Evolutionary conservation across 2,113 vertebrate genomes (phyloP).

Genomic region (Electrona antarctica): DNA sequence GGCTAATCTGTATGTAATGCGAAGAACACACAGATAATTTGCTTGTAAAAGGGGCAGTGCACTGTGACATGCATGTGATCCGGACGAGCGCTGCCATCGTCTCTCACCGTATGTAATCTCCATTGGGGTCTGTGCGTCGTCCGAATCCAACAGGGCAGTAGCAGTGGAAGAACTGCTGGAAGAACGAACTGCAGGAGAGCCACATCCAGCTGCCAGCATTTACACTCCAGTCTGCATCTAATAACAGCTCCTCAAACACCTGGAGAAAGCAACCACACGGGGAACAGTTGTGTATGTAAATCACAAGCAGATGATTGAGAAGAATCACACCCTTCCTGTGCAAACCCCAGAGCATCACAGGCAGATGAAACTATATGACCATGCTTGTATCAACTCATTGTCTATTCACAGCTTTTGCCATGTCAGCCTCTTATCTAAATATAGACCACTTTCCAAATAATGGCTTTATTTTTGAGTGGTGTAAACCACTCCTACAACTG

Average conservation of each 20-base stretch:
- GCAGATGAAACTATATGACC: too few species aligned
- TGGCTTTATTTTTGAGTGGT: too few species aligned
- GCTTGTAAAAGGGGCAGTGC: neutral
- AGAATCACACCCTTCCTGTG: too few species aligned
- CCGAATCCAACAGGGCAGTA: constrained; percentile 96
- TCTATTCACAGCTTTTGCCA: too few species aligned
- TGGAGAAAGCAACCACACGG: constrained; percentile 43
- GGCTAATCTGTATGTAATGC: neutral
- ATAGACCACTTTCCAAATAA: too few species aligned
- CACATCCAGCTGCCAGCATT: constrained; percentile 99
- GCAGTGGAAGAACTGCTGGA: constrained; percentile 96
- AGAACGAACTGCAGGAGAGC: constrained; percentile 97
- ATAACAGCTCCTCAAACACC: constrained; percentile 94
- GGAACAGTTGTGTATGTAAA: neutral
- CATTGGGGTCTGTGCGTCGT: constrained; percentile 91
- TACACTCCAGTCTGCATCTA: constrained; percentile 96
- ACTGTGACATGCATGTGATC: constrained; percentile 5
- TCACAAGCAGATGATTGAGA: neutral
- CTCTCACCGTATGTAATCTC: constrained; percentile 93
- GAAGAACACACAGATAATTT: neutral
- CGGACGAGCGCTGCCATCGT: neutral
- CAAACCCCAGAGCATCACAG: too few species aligned
- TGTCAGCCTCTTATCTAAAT: too few species aligned
- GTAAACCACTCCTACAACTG: too few species aligned
- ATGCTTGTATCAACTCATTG: too few species aligned